phyloP scores from a whole-genome alignment of 2,113 vertebrate species.

The Microtus oregoni region DNA sequence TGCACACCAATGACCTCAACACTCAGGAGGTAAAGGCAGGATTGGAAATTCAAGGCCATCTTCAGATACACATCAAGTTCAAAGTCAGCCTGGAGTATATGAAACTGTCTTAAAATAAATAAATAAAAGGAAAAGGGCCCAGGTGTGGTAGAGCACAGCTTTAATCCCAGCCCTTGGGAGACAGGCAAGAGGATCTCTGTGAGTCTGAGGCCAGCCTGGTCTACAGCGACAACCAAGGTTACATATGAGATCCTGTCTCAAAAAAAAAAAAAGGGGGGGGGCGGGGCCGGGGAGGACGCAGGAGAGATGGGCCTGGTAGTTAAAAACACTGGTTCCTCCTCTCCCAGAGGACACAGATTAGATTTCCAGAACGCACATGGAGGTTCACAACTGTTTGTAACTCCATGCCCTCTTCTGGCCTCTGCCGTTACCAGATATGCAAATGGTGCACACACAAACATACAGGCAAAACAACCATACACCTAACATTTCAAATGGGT shows the following conservation, averaged over 20 bases:
- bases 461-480: neutral
- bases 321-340: neutral
- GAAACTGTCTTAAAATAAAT: neutral
- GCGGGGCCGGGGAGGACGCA: no score
- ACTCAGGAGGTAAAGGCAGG: neutral
- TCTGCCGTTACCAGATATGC: neutral
- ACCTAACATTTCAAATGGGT: neutral
- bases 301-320: neutral
- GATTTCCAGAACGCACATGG: neutral
- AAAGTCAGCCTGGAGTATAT: neutral
- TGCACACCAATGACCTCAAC: neutral
- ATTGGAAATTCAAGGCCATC: neutral
- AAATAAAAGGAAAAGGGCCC: no score
- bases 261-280: no score
- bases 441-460: neutral
- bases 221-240: neutral
- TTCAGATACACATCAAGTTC: neutral
- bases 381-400: neutral
- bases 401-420: neutral
- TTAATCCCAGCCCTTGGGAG: neutral
- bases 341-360: neutral
- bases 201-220: neutral
- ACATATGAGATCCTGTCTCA: neutral
- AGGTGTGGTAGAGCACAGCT: neutral
- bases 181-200: neutral